Conservation (phyloP, 2,888 invertebrate genomes). For the Fragum sueziense region DNA sequence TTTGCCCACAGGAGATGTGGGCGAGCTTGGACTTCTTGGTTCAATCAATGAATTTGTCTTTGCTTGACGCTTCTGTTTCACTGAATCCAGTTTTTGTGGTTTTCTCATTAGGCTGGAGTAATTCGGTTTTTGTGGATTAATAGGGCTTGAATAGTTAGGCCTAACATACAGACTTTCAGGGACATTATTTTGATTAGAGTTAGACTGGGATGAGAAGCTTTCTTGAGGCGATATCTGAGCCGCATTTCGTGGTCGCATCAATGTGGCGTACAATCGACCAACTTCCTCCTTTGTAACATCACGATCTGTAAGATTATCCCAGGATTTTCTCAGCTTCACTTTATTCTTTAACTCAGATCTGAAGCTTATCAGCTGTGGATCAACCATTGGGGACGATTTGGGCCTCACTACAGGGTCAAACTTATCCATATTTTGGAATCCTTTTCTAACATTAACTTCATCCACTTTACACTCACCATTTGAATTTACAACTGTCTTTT, state of each 20-base stretch:
- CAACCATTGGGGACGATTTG: not conserved
- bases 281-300: constrained; percentile 45
- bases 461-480: not conserved
- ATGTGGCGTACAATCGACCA: constrained; percentile 44
- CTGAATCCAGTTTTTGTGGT: constrained; percentile 10
- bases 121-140: constrained; percentile 18
- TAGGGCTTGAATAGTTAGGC: not conserved
- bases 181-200: not conserved
- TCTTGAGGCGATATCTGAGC: not conserved
- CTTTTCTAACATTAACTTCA: not conserved
- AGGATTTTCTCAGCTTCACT: constrained; percentile 34
- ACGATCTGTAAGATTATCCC: constrained; percentile 40
- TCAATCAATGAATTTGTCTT: not conserved
- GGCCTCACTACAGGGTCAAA: not conserved
- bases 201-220: not conserved
- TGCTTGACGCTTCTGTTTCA: constrained; percentile 2
- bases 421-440: not conserved
- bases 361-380: constrained; percentile 3
- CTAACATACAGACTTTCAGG: not conserved
- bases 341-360: constrained; percentile 46
- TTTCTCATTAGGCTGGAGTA: not conserved
- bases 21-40: not conserved
- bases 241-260: constrained; percentile 21
- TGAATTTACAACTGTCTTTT: not conserved
- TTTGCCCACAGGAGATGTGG: constrained; percentile 9